Evolutionary conservation across 2,888 invertebrate genomes (phyloP).

Genomic region (Lasioglossum pauxillum): DNA sequence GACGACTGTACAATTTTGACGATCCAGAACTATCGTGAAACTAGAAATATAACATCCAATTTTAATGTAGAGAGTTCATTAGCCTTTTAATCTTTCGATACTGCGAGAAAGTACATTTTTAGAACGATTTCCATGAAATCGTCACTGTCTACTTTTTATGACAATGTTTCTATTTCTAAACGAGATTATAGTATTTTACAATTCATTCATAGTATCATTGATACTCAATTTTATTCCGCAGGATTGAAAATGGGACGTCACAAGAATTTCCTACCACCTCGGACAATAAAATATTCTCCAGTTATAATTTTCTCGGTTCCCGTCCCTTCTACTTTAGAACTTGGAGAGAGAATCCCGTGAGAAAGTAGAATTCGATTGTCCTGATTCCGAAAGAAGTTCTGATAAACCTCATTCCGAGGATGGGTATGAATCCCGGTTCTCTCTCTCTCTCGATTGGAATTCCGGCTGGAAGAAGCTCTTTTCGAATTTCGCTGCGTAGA

Average conservation of each 20-base stretch:
- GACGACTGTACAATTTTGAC: not conserved
- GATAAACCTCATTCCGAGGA: not conserved
- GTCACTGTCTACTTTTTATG: not conserved
- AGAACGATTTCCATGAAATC: not conserved
- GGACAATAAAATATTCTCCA: constrained; percentile 17
- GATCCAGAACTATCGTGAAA: not conserved
- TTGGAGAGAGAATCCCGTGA: not conserved
- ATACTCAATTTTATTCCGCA: not conserved
- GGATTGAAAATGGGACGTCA: constrained; percentile 12
- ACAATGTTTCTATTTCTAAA: not conserved
- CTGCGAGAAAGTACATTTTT: not conserved
- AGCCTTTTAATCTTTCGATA: no score
- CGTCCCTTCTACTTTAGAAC: not conserved
- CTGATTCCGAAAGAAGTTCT: not conserved
- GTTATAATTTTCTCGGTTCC: not conserved
- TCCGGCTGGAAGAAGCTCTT: not conserved
- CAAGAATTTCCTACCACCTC: not conserved
- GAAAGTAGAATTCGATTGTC: not conserved
- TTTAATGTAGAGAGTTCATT: not conserved
- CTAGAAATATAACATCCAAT: not conserved
- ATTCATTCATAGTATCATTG: not conserved
- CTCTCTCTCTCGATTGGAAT: not conserved
- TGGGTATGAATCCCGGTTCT: not conserved
- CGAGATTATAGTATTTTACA: not conserved
- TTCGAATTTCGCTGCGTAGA: not conserved